Base-by-base conservation (phyloP, 2,888 invertebrate genomes). In the Sinohyriopsis cumingii region DNA sequence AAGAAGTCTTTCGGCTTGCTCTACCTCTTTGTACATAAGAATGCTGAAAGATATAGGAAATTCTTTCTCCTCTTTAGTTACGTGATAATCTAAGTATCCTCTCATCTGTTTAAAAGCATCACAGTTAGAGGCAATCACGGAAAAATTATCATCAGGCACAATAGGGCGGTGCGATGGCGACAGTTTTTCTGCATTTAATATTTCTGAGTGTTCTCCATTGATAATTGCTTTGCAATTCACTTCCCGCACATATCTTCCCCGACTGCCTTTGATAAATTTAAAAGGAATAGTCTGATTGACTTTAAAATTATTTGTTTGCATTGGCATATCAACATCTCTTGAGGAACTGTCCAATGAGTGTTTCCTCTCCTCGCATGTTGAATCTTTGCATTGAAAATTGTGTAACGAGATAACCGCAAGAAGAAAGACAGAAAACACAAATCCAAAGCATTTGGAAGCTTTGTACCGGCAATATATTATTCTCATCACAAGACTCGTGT, bases 21-120 rank as follows among this genome's bases (percentile, higher is more conserved):
- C 81, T 0, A 83, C 76, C n/a, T 88, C 81, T 67, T 83, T 82
- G 68, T 88, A 86, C 55, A 88, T 70, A 1, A 89, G 63, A 33
- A 89, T 82, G 67, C 82, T 87, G 68, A 79, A 89, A 0, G 89
- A 87, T 7, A 89, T 79, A 1, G 88, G 85, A 70, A 86, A 88
- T 4, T 81, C 69, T 19, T 64, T 65, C 69, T 86, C 86, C 60
- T 84, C 85, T 53, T 67, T 56, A 12, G 69, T 63, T 6, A 74
- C 45, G 6, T 62, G 54, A 55, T 60, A 60, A 15, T 56, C 69
- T 20, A 57, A 28, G 55, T 85, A 86, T 12, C 79, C 82, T 28
- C 82, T 63, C 1, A 65, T 64, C 18, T 28, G 33, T 71, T 72
- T 75, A 64, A 86, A 87, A 22, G 45, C 65, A 15, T 67, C 76